Base-by-base conservation (phyloP, 2,113 vertebrate species). In the Columba livia region DNA sequence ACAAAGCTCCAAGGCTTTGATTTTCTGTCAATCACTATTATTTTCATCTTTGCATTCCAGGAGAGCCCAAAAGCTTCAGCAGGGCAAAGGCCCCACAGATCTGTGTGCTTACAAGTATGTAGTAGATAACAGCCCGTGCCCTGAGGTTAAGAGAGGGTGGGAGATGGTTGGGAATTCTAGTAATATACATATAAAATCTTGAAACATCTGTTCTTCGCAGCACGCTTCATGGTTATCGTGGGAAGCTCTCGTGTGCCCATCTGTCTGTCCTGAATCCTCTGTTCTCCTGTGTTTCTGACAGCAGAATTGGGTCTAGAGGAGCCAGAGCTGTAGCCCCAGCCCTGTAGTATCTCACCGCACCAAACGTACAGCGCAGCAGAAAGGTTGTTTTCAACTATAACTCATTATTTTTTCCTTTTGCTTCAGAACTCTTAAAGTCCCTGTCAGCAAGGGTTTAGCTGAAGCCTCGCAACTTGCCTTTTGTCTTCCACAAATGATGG, bases 401-500 rank as follows among this genome's bases (percentile, higher is more conserved):
- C 95, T 97, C 26, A 8, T 95, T 94, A 96, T 92, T 92, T 96
- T 94, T 84, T 36, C 61, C 74, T 94, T 93, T 95, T 93, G 94
- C 94, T 96, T 94, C 82, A 54, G 79, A 94, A 90, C 82, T 79
- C 82, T 80, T 69, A 58, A 88, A 93, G 71, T 89, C 85, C 48
- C 79, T 96, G 92, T 96, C 89, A 93, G 83, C 69, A 21, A 61
- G 77, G 67, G 83, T 96, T 96, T 83, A 91, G 79, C 90, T 85
- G 95, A 96, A 92, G 58, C 79, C 71, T 88, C 86, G 87, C 84
- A 79, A 91, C 93, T 94, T 94, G 90, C 65, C 91, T 94, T 90
- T 95, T 96, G 96, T 93, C 91, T 95, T 96, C 85, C 74, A 44
- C 79, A 94, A 78, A 79, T 95, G 91, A 91, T 96, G 82, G 90